Evolutionary conservation across 2,888 invertebrate species (phyloP).

Genomic region (Tenodera sinensis): DNA sequence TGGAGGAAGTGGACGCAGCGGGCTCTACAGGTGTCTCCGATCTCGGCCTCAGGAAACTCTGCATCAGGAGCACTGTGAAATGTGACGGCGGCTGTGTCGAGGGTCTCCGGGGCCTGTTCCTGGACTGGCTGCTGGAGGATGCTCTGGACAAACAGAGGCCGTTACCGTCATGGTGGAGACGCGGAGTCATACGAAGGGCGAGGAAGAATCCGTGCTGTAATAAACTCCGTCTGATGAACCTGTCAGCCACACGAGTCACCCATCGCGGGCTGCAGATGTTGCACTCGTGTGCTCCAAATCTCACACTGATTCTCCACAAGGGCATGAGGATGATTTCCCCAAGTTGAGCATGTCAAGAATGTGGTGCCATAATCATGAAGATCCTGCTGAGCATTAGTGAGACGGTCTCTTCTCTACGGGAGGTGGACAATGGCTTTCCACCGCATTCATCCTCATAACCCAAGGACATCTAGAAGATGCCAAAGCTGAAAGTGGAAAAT

Average conservation of each 20-base stretch:
- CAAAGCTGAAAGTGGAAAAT: too few relatives aligned
- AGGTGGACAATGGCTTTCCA: too few relatives aligned
- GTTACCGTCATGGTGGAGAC: constrained; percentile 30
- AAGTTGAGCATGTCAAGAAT: too few relatives aligned
- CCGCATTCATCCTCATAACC: too few relatives aligned
- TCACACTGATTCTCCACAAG: constrained; percentile 2
- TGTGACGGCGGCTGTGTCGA: background rate
- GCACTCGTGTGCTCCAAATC: constrained; percentile 12
- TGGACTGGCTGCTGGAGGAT: constrained; percentile 27
- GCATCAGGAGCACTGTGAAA: constrained; percentile 16
- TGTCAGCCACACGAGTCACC: constrained; percentile 28
- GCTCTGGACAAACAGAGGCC: constrained; percentile 23
- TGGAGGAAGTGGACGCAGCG: constrained; percentile 29
- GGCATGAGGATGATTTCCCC: background rate
- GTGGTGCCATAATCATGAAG: too few relatives aligned
- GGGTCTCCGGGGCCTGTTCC: constrained; percentile 10
- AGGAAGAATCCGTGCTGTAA: constrained; percentile 31
- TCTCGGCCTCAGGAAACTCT: constrained; percentile 27
- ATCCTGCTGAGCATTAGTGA: too few relatives aligned
- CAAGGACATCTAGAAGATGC: too few relatives aligned
- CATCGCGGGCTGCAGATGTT: constrained; percentile 22
- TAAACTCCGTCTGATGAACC: constrained; percentile 23
- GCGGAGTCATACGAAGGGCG: constrained; percentile 26
- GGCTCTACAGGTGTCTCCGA: constrained; percentile 31
- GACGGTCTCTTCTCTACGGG: too few relatives aligned